Conservation (phyloP, 2,888 invertebrate species). For the Palloptera scutellata region DNA sequence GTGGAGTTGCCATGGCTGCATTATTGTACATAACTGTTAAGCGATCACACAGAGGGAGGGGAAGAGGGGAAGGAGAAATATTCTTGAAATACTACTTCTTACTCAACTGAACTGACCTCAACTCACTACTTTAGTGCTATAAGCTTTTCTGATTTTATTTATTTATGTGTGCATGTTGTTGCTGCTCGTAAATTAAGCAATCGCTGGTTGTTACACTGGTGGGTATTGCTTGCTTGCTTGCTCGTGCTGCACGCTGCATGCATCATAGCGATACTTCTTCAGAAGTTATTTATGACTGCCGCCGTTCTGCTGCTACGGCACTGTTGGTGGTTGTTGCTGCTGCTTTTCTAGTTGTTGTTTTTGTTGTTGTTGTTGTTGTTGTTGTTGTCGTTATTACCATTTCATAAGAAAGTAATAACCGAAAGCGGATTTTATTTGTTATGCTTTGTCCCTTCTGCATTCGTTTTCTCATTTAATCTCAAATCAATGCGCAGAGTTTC, state of each 20-base stretch:
- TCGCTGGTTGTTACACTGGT: no score
- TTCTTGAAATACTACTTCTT: no score
- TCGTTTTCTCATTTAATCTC: no score
- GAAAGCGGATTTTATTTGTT: conserved; percentile 5
- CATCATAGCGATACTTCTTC: no score
- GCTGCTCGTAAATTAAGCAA: no score
- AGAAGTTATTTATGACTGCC: no score
- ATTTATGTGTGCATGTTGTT: background rate
- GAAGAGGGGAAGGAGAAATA: background rate
- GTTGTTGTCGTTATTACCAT: background rate
- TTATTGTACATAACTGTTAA: background rate
- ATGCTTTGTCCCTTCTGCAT: no score
- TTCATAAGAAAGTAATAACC: conserved; percentile 2
- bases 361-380: conserved; percentile 21
- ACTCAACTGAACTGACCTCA: background rate
- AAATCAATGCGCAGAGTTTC: no score
- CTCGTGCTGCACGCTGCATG: no score
- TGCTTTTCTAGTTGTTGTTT: conserved; percentile 6
- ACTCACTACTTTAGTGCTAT: background rate
- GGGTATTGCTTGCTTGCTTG: no score
- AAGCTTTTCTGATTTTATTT: background rate
- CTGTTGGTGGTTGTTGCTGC: conserved; percentile 9
- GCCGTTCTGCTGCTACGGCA: no score
- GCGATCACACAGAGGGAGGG: background rate
- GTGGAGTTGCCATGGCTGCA: no score